Evolutionary conservation across 1,140 invertebrate genomes (phyloP), one percentile per base, ranked within the genome.

Genomic region (Lepidurus apus): DNA sequence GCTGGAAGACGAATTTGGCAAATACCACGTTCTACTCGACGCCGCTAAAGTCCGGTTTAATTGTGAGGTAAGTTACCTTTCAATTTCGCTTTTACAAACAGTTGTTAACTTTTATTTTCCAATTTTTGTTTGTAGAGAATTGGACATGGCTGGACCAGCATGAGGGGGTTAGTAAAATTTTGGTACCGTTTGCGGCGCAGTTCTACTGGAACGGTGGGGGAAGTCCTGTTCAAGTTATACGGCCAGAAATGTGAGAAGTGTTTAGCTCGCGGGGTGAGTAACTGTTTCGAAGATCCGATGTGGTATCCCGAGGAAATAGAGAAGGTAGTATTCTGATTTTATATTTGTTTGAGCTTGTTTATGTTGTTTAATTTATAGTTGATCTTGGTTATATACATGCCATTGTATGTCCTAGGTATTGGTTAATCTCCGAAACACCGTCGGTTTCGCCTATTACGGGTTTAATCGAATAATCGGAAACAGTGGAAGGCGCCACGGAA

Each of bases 271-370:
- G 6, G 85, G 76, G 77, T 42, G 0, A 84, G 83, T 74, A 83
- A 83, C n/a, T 81, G 81, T 21, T 88, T 86, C 79, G 85, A 87
- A 78, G 83, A 84, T 47, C 84, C 87, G 21, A 86, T 88, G 87
- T 88, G 87, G 87, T 88, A 88, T 82, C 87, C 87, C 0, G 87
- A 88, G 80, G 87, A 88, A 81, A 86, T 88, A 42, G 82, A 85
- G 43, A 87, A 87, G 84, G 87, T 87, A 81, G 34, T 42, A 34
- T 21, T 80, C 5, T 7, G 75, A 13, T 17, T 13, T 24, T 79
- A 42, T 17, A 73, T 47, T 42, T 76, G 21, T 42, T 13, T 9
- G 24, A 47, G 43, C 75, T 79, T 4, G 21, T 79, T 53, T 8
- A 17, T 65, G 13, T 6, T 11, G 65, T 53, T n/a, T 74, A 74